Base-by-base conservation (phyloP, 1,140 invertebrate species). In the Dermatophagoides farinae region DNA sequence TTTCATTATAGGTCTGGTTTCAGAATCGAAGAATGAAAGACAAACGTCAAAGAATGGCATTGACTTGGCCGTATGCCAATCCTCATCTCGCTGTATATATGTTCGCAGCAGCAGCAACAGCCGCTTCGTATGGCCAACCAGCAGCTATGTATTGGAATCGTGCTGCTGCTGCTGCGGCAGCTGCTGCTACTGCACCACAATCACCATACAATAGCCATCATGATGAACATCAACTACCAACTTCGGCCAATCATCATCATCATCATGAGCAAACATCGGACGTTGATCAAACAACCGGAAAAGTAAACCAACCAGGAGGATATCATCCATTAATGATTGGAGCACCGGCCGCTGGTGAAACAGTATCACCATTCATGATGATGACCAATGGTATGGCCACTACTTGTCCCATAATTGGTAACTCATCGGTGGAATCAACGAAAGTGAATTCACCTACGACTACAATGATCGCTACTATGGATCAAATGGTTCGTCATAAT, bases 1-100 rank as follows among this genome's bases (percentile, higher is more conserved):
- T n/a, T n/a, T 31, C 31, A 31, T 61, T 49, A 63, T 44, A 64
- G 64, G 90, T 97, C 4, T 97, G 93, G 93, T 97, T 97, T 70
- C 93, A 97, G 79, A 97, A 97, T 68, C 79, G 93, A 14, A 77
- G 93, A n/a, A 97, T 97, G 93, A 97, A 97, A 70, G 66, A 97
- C 74, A 97, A 97, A 67, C 77, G 92, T 0, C 91, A 97, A 70
- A 73, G 88, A 10, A 83, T 95, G 72, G 86, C 90, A 0, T 79
- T 96, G 53, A 81, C 86, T 0, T 96, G 91, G 91, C 90, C 92
- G 0, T 91, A 93, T 70, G 84, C 86, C 0, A 90, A 96, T 68
- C 89, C 89, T 6, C 79, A 86, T 0, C 80, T 96, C 62, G 88
- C 89, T 0, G 88, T 88, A 0, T 86, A 86, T n/a, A 77, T 95